Base-by-base conservation (phyloP, 2,888 invertebrate genomes). In the Lamellibrachia satsuma region DNA sequence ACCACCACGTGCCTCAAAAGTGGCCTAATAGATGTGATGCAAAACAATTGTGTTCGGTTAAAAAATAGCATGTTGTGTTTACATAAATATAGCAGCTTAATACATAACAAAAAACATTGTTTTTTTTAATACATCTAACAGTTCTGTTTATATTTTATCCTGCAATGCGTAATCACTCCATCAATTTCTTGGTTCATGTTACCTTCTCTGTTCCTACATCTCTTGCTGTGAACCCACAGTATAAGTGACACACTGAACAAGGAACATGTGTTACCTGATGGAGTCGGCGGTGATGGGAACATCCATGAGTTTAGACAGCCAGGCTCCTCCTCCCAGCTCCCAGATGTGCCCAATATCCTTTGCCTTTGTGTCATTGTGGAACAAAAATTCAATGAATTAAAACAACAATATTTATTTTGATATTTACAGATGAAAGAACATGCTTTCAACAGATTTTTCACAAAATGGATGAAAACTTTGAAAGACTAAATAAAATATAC, bases 291-390 rank as follows among this genome's bases (percentile, higher is more conserved):
- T 97, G 90, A 97, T 95, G 52, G 97, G 97, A 90, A 97, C 96
- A 93, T 97, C 96, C 93, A 97, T 95, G 27, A 97, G 95, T 94
- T 97, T 96, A 7, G 97, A 96, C 93, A 97, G 96, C 94, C 97
- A 96, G 4, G 97, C 97, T 93, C 97, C 97, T 90, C 97, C 97
- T 90, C 97, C 98, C 22, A 98, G 96, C 96, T 99, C 99, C 98
- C 98, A 99, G 90, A 99, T 97, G 95, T 99, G 98, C 93, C 98
- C 97, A 91, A 97, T 97, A 95, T 97, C 97, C 96, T 97, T 97
- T 15, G 97, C 97, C 97, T 97, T 75, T 75, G 75, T 15, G 22
- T 3, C 6, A 11, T 92, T 27, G 90, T 7, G 15, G 90, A 39
- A 90, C 2, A 52, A 39, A 22, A 22, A 22, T 75, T 75, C 75